phyloP scores from a whole-genome alignment of 2,797 vertebrate species.

The Myotis daubentonii region DNA sequence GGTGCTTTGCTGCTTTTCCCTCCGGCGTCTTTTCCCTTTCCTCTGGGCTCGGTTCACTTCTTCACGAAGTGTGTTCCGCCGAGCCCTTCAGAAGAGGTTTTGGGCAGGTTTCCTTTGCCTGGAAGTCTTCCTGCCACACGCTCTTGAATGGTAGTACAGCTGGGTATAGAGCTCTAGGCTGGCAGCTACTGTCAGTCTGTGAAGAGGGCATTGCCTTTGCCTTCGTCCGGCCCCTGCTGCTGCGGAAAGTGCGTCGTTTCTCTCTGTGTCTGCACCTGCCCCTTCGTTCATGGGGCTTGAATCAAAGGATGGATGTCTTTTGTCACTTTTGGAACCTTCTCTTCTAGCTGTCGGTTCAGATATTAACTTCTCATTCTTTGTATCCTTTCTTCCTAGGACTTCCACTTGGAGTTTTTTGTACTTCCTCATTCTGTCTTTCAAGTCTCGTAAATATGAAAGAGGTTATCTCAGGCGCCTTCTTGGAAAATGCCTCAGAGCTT shows the following conservation, averaged over 20 bases:
- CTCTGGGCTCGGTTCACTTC: neutral
- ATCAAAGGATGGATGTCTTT: neutral
- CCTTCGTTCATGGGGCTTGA: neutral
- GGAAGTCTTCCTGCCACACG: neutral
- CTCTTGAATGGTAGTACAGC: neutral
- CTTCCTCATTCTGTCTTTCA: neutral
- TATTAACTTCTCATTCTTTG: neutral
- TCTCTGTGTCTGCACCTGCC: neutral
- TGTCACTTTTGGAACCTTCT: neutral
- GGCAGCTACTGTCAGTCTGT: neutral
- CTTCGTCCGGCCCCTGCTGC: neutral
- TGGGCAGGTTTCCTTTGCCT: neutral
- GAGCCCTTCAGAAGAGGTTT: neutral
- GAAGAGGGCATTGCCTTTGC: fast-evolving
- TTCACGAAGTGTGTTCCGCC: neutral
- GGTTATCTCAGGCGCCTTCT: neutral
- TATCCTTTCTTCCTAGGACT: neutral
- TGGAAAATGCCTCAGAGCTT: neutral
- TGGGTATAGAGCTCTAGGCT: neutral
- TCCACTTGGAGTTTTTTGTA: neutral
- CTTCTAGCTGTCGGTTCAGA: neutral
- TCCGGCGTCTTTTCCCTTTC: neutral
- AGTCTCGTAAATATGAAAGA: neutral
- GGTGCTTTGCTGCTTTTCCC: neutral
- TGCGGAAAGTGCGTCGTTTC: neutral